These are phyloP conservation scores for Scaptomyza caliginosa DNA, from an alignment of 2,888 invertebrate genomes.

Conservation along the genomic window DNA sequence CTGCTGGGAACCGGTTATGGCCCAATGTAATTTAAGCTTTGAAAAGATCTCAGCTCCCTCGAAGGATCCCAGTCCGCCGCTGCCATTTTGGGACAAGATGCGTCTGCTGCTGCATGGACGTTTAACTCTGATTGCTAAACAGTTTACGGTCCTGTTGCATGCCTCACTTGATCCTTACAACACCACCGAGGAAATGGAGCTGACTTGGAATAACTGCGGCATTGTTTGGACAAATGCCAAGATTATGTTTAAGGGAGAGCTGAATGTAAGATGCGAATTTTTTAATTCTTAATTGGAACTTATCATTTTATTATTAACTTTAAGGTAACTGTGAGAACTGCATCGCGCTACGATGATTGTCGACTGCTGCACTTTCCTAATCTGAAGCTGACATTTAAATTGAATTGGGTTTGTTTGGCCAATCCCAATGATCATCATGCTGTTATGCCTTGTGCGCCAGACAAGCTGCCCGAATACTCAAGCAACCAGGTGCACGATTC, in stretches of 20 bases:
- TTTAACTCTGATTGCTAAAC: constrained; percentile 93
- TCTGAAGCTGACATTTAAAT: constrained; percentile 91
- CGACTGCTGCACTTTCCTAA: constrained; percentile 95
- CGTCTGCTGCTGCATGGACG: constrained; percentile 96
- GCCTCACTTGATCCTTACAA: constrained; percentile 99
- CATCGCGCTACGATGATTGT: constrained; percentile 99
- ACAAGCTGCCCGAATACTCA: constrained; percentile 97
- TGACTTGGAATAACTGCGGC: constrained; percentile 96
- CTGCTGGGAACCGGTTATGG: constrained; percentile 97
- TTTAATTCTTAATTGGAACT: not conserved
- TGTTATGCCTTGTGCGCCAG: constrained; percentile 97
- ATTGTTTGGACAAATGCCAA: constrained; percentile 98
- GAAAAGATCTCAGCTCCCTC: constrained; percentile 95
- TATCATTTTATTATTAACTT: not conserved
- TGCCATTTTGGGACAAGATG: constrained; percentile 99
- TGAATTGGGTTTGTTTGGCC: constrained; percentile 96
- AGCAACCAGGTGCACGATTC: constrained; percentile 98
- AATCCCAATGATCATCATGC: constrained; percentile 98
- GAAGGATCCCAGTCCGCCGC: constrained; percentile 95
- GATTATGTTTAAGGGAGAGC: constrained; percentile 95
- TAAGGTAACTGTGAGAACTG: constrained; percentile 92
- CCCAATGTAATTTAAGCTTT: constrained; percentile 87
- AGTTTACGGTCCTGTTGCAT: constrained; percentile 95
- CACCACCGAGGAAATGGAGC: constrained; percentile 99
- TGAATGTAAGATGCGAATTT: constrained; percentile 87